Percentiles rank a stretch among this genome's conserved stretches.
phyloP scores from a whole-genome alignment of 2,888 invertebrate species.

The Nomada flava region DNA sequence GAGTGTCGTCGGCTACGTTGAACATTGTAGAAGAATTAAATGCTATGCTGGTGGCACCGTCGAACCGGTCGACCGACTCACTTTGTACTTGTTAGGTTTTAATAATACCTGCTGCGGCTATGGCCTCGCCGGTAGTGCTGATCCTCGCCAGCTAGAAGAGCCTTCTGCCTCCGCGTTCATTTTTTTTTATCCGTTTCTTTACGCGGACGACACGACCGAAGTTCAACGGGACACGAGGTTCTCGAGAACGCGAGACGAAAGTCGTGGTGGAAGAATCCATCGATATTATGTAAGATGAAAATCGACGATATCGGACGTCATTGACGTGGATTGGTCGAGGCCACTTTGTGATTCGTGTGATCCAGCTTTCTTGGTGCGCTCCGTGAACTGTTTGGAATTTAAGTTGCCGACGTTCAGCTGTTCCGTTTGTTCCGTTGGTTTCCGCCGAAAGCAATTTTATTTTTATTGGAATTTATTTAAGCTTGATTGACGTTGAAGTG shows the following conservation, averaged over 20 bases:
- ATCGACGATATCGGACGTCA: slow-evolving; percentile 14
- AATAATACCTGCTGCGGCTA: slow-evolving; percentile 71
- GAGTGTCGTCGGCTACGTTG: slow-evolving; percentile 58
- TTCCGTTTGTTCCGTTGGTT: not conserved
- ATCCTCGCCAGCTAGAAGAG: slow-evolving; percentile 63
- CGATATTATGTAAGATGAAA: slow-evolving; percentile 33
- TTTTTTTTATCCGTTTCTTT: slow-evolving; percentile 22
- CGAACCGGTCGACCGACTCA: slow-evolving; percentile 73
- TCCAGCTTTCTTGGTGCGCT: not conserved
- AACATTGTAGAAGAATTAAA: slow-evolving; percentile 74
- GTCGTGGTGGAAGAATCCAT: not conserved
- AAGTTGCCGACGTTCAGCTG: not conserved
- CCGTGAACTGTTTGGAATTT: not conserved
- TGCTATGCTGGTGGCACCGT: slow-evolving; percentile 71
- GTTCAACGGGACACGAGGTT: slow-evolving; percentile 16
- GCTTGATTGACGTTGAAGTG: too few species aligned
- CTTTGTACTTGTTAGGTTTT: slow-evolving; percentile 75
- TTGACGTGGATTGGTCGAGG: slow-evolving; percentile 2
- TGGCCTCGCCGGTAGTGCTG: slow-evolving; percentile 60
- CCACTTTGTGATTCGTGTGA: not conserved
- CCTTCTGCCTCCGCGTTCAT: slow-evolving; percentile 22
- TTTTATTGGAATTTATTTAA: too few species aligned
- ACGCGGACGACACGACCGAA: slow-evolving; percentile 26
- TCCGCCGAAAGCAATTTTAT: not conserved
- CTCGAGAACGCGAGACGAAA: not conserved